phyloP scores from a whole-genome alignment of 2,113 vertebrate species.

The Carollia perspicillata region DNA sequence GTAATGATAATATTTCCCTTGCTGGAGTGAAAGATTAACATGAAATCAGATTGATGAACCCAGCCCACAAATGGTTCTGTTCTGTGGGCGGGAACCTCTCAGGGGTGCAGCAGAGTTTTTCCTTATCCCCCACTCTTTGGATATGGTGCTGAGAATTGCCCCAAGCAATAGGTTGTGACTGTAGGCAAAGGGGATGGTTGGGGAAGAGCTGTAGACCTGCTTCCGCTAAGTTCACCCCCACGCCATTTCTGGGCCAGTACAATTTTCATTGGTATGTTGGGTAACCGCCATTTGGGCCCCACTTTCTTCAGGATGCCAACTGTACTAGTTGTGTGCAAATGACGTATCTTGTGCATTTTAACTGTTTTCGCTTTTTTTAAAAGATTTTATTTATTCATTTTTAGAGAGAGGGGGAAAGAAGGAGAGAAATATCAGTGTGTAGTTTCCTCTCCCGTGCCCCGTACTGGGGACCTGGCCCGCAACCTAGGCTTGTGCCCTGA shows the following conservation, averaged over 20 bases:
- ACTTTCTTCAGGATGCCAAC: slow-evolving; percentile 64
- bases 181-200: neutral
- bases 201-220: neutral
- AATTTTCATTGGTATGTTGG: slow-evolving; percentile 79
- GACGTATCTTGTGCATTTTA: slow-evolving; percentile 83
- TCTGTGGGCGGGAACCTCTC: neutral
- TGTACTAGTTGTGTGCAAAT: slow-evolving; percentile 80
- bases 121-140: neutral
- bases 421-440: too few relatives aligned
- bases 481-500: too few relatives aligned
- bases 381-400: too few relatives aligned
- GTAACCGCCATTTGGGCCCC: slow-evolving; percentile 65
- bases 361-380: slow-evolving; percentile 12
- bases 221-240: neutral
- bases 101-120: neutral
- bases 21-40: neutral
- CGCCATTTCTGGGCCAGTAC: slow-evolving; percentile 41
- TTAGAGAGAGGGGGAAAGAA: too few relatives aligned
- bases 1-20: slow-evolving; percentile 1
- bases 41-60: slow-evolving; percentile 5
- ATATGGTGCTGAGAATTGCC: neutral
- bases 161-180: slow-evolving; percentile 13
- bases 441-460: too few relatives aligned
- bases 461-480: too few relatives aligned
- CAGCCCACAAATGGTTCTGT: neutral